A percentile compares a stretch with the other conserved stretches of the same genome.
phyloP scores from a whole-genome alignment of 2,113 vertebrate species.

The Butorides virescens region DNA sequence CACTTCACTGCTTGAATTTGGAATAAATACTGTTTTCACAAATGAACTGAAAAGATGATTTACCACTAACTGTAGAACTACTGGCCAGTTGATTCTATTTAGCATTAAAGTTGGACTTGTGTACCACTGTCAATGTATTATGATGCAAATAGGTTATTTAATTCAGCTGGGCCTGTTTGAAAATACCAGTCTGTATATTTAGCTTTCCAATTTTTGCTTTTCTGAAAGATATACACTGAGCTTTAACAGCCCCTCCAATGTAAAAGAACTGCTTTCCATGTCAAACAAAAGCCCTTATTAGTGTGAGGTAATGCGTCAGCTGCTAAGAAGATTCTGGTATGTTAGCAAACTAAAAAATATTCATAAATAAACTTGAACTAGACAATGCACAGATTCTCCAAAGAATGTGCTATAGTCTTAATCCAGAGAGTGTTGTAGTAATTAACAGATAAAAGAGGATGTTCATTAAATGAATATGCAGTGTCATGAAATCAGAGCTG shows the following conservation, averaged over 20 bases:
- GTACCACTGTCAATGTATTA: not conserved
- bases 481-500: constrained; percentile 71
- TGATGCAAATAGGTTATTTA: not conserved
- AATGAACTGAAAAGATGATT: not conserved
- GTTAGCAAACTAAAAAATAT: constrained; percentile 55
- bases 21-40: not conserved
- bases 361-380: constrained; percentile 67
- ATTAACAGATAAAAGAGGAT: constrained; percentile 84
- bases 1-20: not conserved
- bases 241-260: not conserved
- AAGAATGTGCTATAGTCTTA: constrained; percentile 65
- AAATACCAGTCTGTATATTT: not conserved
- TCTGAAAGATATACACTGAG: not conserved
- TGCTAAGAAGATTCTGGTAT: constrained; percentile 12
- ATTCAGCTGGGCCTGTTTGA: not conserved
- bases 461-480: constrained; percentile 84
- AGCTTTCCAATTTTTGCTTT: not conserved
- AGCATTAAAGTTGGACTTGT: not conserved
- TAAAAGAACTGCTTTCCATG: constrained; percentile 55
- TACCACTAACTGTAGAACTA: not conserved
- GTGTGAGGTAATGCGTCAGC: constrained; percentile 28
- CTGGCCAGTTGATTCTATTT: not conserved
- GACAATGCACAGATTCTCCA: constrained; percentile 63
- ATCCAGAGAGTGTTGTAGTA: constrained; percentile 73
- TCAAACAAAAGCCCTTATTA: constrained; percentile 60